Percentiles rank a stretch among this genome's conserved stretches.
Evolutionary conservation across 92 coral and sea anemone species (phyloP).

Genomic region (Phenganax marumi): DNA sequence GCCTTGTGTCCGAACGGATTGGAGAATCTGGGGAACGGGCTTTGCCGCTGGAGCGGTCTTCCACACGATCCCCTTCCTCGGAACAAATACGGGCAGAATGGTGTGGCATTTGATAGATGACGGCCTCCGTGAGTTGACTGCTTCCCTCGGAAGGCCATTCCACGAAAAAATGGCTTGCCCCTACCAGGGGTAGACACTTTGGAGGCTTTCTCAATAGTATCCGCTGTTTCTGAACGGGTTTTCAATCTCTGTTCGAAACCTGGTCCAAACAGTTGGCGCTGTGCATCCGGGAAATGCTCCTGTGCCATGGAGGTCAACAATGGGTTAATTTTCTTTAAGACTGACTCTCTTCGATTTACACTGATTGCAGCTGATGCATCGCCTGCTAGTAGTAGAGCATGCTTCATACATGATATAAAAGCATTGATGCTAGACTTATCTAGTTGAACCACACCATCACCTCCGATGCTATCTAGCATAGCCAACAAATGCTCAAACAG

Average conservation of each 20-base stretch:
- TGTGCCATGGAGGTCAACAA: conserved; percentile 42
- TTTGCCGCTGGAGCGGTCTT: background rate
- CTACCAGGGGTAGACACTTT: conserved; percentile 20
- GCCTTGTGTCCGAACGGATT: background rate
- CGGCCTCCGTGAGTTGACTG: background rate
- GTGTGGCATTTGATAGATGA: background rate
- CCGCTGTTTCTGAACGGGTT: conserved; percentile 47
- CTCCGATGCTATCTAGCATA: conserved; percentile 1
- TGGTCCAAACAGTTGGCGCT: conserved; percentile 46
- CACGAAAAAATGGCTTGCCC: background rate
- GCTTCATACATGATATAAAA: conserved; percentile 39
- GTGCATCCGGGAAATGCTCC: conserved; percentile 52
- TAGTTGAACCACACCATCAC: conserved; percentile 32
- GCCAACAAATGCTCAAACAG: conserved; percentile 46
- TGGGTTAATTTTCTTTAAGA: conserved; percentile 57
- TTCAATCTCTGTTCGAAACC: conserved; percentile 46
- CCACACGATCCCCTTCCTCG: background rate
- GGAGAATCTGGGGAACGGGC: background rate
- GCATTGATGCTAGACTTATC: conserved; percentile 35
- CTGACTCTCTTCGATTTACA: conserved; percentile 50
- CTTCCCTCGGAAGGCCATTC: background rate
- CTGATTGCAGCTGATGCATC: conserved; percentile 45
- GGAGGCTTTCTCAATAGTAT: conserved; percentile 36
- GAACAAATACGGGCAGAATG: background rate
- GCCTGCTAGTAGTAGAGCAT: conserved; percentile 47